Evolutionary conservation across 2,113 vertebrate genomes (phyloP).

Genomic region (Micronycteris hirsuta): DNA sequence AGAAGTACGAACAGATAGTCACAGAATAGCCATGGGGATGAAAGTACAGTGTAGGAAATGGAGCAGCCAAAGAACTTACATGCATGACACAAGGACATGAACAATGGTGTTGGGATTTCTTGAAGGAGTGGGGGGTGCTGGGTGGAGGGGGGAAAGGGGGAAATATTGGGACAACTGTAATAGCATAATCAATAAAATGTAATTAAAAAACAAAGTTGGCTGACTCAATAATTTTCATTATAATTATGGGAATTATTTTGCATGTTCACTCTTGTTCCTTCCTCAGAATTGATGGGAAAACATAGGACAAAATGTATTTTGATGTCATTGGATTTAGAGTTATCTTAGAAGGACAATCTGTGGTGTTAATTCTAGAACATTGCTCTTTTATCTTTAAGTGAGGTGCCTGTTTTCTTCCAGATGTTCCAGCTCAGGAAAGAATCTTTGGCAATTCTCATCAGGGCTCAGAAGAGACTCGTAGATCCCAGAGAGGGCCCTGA

Average conservation of each 20-base stretch:
- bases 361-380: background rate
- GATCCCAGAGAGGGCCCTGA: background rate
- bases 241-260: background rate
- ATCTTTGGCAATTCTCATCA: background rate
- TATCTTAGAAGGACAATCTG: background rate
- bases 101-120: no score
- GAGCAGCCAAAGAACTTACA: no score
- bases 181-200: no score
- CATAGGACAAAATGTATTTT: background rate
- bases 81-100: no score
- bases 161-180: no score
- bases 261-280: background rate
- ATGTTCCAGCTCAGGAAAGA: background rate
- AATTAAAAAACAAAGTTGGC: background rate
- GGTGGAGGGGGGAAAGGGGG: no score
- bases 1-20: no score
- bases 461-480: background rate
- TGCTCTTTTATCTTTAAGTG: background rate
- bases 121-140: no score
- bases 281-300: background rate
- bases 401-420: background rate
- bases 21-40: no score
- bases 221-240: constrained; percentile 10
- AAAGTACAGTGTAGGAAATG: no score
- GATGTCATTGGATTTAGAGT: background rate